phyloP scores from a whole-genome alignment of 2,113 vertebrate species.

The Ascaphus truei region DNA sequence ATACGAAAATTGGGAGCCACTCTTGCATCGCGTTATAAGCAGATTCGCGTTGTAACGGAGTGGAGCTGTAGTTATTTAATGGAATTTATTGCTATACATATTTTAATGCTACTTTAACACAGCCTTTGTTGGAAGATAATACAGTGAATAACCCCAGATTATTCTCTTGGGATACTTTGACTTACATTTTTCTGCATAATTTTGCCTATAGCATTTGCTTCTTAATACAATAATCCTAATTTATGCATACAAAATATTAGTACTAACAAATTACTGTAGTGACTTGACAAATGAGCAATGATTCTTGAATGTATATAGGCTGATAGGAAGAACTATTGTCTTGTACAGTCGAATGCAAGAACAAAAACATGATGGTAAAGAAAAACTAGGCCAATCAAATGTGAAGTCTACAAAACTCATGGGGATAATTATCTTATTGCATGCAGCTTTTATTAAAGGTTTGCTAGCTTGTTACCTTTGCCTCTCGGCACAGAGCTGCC shows the following conservation, averaged over 20 bases:
- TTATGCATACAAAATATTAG: background rate
- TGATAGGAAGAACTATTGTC: no score
- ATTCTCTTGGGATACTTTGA: slow-evolving; percentile 3
- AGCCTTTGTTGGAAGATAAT: background rate
- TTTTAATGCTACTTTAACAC: background rate
- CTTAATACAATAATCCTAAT: background rate
- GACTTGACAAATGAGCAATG: slow-evolving; percentile 6
- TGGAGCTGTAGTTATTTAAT: no score
- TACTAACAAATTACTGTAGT: background rate
- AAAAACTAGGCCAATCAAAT: background rate
- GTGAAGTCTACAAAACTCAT: background rate
- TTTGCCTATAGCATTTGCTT: slow-evolving; percentile 17
- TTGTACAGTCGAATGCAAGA: background rate
- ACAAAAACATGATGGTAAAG: background rate
- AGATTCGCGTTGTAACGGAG: no score
- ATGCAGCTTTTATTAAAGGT: no score
- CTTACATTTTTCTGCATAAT: slow-evolving; percentile 15
- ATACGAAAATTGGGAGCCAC: no score
- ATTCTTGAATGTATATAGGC: background rate
- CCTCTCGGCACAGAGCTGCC: no score
- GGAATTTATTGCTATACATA: background rate
- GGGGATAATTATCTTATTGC: no score
- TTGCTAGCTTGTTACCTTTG: no score
- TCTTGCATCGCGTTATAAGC: no score
- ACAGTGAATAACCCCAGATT: background rate